A percentile compares a stretch with the other conserved stretches of the same genome.
phyloP scores from a whole-genome alignment of 2,888 invertebrate genomes.

The Eupithecia insigniata region DNA sequence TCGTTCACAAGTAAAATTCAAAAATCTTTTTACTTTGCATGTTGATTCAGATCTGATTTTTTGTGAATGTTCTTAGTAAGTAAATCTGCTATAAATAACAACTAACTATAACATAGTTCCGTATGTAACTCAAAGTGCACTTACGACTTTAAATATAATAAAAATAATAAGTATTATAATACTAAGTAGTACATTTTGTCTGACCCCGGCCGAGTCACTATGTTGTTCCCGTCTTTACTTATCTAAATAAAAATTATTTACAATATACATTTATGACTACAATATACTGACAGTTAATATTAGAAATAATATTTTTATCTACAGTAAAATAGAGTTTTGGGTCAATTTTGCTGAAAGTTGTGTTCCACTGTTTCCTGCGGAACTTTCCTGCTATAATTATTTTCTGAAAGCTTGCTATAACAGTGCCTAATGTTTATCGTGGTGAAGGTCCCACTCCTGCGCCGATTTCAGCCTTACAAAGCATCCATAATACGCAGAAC shows the following conservation, averaged over 20 bases:
- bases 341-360: constrained; percentile 58
- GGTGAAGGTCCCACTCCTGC: background rate
- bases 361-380: constrained; percentile 25
- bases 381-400: constrained; percentile 14
- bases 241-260: constrained; percentile 80
- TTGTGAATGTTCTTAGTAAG: constrained; percentile 38
- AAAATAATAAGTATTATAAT: constrained; percentile 75
- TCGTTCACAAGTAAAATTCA: constrained; percentile 22
- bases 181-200: constrained; percentile 62
- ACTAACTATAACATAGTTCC: constrained; percentile 74
- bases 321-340: constrained; percentile 69
- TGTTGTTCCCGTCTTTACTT: constrained; percentile 77
- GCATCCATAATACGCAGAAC: background rate
- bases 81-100: constrained; percentile 61
- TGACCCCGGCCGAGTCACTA: constrained; percentile 67
- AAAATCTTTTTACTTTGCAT: constrained; percentile 13
- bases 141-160: constrained; percentile 72
- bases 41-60: constrained; percentile 44
- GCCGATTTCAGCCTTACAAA: background rate
- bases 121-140: constrained; percentile 79
- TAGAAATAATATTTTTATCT: constrained; percentile 78
- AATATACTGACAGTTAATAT: constrained; percentile 77
- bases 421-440: constrained; percentile 32
- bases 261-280: constrained; percentile 80
- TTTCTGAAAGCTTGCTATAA: constrained; percentile 27